Evolutionary conservation across 2,888 invertebrate genomes (phyloP).

Genomic region (Laspeyria flexula): DNA sequence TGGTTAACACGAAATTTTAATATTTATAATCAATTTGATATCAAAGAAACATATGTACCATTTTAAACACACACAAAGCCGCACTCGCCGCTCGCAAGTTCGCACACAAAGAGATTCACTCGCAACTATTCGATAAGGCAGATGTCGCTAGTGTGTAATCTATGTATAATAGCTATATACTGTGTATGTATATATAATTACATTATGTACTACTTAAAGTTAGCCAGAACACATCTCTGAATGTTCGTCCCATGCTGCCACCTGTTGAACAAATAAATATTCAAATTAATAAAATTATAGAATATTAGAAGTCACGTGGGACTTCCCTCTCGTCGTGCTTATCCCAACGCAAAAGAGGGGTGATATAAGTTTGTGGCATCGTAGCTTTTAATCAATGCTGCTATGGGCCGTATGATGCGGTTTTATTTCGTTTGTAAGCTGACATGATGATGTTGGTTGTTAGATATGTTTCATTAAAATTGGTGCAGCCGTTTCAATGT

Average conservation of each 20-base stretch:
- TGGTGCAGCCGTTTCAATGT: no score
- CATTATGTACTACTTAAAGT: constrained; percentile 19
- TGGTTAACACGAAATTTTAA: no score
- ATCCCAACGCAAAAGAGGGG: no score
- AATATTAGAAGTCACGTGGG: no score
- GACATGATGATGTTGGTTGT: no score
- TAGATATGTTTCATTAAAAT: no score
- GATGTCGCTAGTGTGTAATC: constrained; percentile 23
- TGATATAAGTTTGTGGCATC: no score
- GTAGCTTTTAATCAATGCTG: no score
- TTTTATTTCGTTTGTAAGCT: no score
- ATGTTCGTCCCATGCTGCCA: constrained; percentile 95
- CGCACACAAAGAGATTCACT: constrained; percentile 9
- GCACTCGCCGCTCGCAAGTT: neutral
- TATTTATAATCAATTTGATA: no score
- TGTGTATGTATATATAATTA: constrained; percentile 37
- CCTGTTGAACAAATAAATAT: constrained; percentile 82
- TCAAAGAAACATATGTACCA: neutral
- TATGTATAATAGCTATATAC: constrained; percentile 20
- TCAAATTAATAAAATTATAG: neutral
- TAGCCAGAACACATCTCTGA: constrained; percentile 93
- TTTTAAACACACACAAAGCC: neutral
- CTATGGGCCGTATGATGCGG: no score
- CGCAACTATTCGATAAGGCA: constrained; percentile 39
- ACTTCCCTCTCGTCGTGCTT: no score